Conservation (phyloP, 2,888 invertebrate species). For the Epiblema foenella region DNA sequence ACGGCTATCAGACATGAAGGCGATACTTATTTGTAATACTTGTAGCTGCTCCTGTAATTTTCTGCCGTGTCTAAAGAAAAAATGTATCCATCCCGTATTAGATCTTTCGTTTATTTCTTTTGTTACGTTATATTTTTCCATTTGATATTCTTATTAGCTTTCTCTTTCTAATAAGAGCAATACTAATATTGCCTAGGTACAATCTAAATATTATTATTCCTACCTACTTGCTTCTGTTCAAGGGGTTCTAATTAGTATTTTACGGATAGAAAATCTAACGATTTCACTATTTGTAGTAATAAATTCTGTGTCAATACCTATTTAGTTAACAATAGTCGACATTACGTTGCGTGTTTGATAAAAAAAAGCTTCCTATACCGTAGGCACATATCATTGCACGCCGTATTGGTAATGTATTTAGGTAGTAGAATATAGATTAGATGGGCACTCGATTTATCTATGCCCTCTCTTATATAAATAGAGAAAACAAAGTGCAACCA, state of each 20-base stretch:
- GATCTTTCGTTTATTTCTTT: background rate
- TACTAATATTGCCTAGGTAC: too few relatives aligned
- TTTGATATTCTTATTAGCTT: too few relatives aligned
- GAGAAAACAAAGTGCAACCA: background rate
- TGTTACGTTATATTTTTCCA: too few relatives aligned
- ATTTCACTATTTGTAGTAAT: background rate
- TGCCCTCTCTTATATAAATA: background rate
- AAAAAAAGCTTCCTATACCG: background rate
- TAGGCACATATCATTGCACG: background rate
- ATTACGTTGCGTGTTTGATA: background rate
- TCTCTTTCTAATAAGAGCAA: too few relatives aligned
- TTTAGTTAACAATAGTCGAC: background rate
- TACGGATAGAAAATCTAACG: background rate
- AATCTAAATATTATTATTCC: too few relatives aligned
- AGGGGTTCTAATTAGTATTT: background rate
- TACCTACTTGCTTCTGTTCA: too few relatives aligned
- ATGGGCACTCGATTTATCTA: too few relatives aligned
- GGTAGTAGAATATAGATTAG: background rate
- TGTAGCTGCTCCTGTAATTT: conserved; percentile 14
- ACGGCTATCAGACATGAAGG: conserved; percentile 34
- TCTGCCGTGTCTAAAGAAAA: background rate
- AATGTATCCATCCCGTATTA: background rate
- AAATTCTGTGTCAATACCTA: background rate
- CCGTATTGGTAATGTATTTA: background rate
- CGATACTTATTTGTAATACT: conserved; percentile 16